Base-by-base conservation (phyloP, 1,140 invertebrate species). In the Eufriesea mexicana region DNA sequence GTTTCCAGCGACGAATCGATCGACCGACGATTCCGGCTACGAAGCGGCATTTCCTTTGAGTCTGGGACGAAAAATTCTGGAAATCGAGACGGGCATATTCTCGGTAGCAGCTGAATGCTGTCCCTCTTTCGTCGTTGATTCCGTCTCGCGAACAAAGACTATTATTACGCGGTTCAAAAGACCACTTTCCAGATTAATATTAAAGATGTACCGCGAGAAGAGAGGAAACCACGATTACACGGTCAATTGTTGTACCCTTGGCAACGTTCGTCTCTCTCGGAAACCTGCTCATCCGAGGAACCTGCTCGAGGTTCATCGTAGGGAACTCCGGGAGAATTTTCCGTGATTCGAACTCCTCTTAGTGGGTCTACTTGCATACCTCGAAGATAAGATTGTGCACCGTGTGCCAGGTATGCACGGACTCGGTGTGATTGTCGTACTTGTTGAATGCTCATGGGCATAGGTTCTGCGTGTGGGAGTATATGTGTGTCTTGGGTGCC, bases 161-260 rank as follows among this genome's bases (percentile, higher is more conserved):
- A 78, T 83, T 83, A 83, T 83, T 82, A n/a, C 18, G 12, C 74
- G 25, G 71, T 83, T 85, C 83, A 81, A 81, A 89, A 84, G 88
- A 86, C 61, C 88, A 89, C 88, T 89, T 71, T 75, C 23, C 59
- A 77, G 83, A 89, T 89, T 88, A 84, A 83, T 79, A 76, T 89
- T 86, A 84, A 86, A 88, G 85, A 66, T 67, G 55, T 83, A 83
- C 55, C 5, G 64, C 55, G 74, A 78, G 62, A 12, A 76, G 51
- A 76, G 67, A 20, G 62, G n/a, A 67, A 45, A 25, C 62, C 20
- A 28, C 59, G 72, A 81, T 81, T 81, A 66, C 61, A 66, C 79
- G 72, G 72, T 67, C 79, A 75, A 81, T 74, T 35, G 71, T 25
- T 47, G 51, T 62, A 55, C 18, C 42, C 51, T 64, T 66, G 72